Base-by-base conservation (phyloP, 2,113 vertebrate genomes). In the Festucalex cinctus region DNA sequence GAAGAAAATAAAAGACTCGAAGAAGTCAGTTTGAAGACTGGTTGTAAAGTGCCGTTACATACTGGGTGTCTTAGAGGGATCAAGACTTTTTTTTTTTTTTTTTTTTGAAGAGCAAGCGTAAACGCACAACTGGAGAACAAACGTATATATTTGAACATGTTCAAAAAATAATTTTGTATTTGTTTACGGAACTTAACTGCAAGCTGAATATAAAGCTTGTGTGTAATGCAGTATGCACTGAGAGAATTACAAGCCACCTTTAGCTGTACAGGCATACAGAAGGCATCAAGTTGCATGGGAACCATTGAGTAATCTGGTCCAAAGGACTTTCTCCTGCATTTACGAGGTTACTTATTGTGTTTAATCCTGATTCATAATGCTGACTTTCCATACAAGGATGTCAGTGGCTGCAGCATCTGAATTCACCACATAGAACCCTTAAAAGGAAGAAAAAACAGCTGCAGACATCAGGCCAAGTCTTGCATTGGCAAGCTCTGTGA, bases 211-310 rank as follows among this genome's bases (percentile, higher is more conserved):
- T 86, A 80, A 84, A 88, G 85, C 80, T 82, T 78, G 85, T 72
- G 66, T 79, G 71, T 90, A 82, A 81, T 84, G 86, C 79, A 75
- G 76, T 78, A 82, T 77, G 57, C 68, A 81, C 76, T 74, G 75
- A 83, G 63, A 76, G 46, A 80, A 73, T 78, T 71, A 84, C 78
- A 59, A 80, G 65, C 73, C 61, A 77, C 74, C 66, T 75, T 81
- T 36, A 79, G 76, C 75, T 77, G 72, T 51, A 82, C 78, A 32
- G 80, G 83, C 78, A 67, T 77, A 86, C 78, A 69, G 68, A 89
- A 88, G 87, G 87, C 85, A 86, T 81, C 65, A 70, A 85, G 78
- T 83, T 82, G 84, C 79, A 86, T 82, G 75, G 78, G 73, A 83
- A 81, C 79, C 80, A 78, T 32, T 65, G 72, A 71, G 46, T 71